Evolutionary conservation across 2,113 vertebrate genomes (phyloP).

Genomic region (Dromiciops gliroides): DNA sequence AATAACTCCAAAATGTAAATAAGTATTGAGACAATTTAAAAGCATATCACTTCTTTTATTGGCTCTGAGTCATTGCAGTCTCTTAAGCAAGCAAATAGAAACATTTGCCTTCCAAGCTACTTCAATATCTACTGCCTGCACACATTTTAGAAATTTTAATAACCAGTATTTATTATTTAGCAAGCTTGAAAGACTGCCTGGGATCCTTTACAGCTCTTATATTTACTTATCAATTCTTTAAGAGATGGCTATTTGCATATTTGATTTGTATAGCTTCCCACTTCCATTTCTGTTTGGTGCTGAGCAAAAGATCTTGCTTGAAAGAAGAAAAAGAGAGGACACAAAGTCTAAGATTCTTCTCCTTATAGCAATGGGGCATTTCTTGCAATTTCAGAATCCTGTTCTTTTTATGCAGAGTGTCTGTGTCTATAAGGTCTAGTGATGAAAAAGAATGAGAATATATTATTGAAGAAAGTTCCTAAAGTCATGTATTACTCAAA

Average conservation of each 20-base stretch:
- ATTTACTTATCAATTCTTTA: not conserved
- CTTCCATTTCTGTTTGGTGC: not conserved
- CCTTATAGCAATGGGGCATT: not conserved
- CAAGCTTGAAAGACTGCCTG: not conserved
- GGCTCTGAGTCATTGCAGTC: not conserved
- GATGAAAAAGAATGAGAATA: not conserved
- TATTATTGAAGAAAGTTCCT: not conserved
- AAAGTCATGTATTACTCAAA: not conserved
- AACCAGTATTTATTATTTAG: conserved; percentile 16
- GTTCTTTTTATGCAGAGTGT: not conserved
- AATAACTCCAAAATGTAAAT: conserved; percentile 16
- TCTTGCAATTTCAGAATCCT: not conserved
- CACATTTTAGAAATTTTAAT: conserved; percentile 33
- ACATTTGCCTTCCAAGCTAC: conserved; percentile 24
- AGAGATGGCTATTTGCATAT: not conserved
- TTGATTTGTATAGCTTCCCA: not conserved
- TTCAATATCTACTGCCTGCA: not conserved
- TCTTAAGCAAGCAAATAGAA: conserved; percentile 8
- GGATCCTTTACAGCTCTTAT: not conserved
- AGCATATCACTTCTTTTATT: conserved; percentile 11
- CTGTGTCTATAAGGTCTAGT: not conserved
- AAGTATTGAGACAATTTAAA: not conserved
- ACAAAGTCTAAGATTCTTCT: not conserved
- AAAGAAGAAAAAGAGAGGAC: not conserved
- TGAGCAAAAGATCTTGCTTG: not conserved